These are phyloP conservation scores for Idaea dimidiata DNA, from an alignment of 2,888 invertebrate species.

Conservation along the genomic window DNA sequence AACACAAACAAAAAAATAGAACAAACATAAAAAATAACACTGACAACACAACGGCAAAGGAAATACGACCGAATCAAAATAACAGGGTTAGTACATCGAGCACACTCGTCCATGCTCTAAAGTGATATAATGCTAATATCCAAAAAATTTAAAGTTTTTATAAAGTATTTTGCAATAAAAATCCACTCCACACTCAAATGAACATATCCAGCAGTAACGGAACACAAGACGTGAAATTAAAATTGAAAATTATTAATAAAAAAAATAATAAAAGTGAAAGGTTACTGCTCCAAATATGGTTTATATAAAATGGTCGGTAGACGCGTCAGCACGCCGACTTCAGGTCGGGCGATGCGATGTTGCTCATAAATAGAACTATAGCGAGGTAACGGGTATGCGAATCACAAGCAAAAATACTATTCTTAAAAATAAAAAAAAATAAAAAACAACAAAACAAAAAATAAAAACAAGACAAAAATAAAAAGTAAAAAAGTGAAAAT, in stretches of 20 bases:
- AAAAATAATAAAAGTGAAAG: slow-evolving; percentile 45
- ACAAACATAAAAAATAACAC: slow-evolving; percentile 54
- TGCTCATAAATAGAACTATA: slow-evolving; percentile 61
- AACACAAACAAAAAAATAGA: slow-evolving; percentile 43
- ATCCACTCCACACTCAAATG: slow-evolving; percentile 79
- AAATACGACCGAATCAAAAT: slow-evolving; percentile 55
- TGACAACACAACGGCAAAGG: slow-evolving; percentile 76
- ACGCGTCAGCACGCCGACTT: slow-evolving; percentile 55
- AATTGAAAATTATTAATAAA: slow-evolving; percentile 47
- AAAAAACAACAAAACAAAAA: slow-evolving; percentile 50
- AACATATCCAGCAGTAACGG: slow-evolving; percentile 69
- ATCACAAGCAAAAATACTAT: slow-evolving; percentile 78
- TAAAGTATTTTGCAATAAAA: slow-evolving; percentile 50
- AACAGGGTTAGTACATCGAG: slow-evolving; percentile 61
- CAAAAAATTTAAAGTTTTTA: slow-evolving; percentile 18
- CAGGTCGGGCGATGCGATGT: slow-evolving; percentile 23
- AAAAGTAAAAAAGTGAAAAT: slow-evolving; percentile 50
- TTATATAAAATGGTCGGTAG: slow-evolving; percentile 43
- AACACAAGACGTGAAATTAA: slow-evolving; percentile 53
- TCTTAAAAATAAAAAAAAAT: slow-evolving; percentile 56
- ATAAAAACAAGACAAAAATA: slow-evolving; percentile 46
- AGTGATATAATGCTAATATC: slow-evolving; percentile 34
- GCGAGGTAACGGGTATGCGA: slow-evolving; percentile 76
- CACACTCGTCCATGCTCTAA: slow-evolving; percentile 71
- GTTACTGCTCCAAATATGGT: slow-evolving; percentile 59